Base-by-base conservation (phyloP, 2,797 vertebrate genomes). In the Pseudopleuronectes americanus region DNA sequence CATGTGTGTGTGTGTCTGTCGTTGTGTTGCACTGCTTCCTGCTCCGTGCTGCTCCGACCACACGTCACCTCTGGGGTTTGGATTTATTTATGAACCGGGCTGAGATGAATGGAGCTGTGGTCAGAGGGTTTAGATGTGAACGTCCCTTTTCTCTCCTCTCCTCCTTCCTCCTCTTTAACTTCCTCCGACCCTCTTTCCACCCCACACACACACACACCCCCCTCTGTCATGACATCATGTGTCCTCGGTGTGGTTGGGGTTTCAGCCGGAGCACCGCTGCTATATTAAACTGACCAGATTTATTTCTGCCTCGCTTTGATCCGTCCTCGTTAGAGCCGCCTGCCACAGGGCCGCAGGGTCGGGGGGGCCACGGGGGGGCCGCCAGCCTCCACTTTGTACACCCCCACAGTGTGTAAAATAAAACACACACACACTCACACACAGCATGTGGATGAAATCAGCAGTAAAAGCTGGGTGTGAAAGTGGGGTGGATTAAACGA, bases 281-380 rank as follows among this genome's bases (percentile, higher is more conserved):
- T 90, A 89, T 89, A 90, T 87, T 90, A 91, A 92, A 91, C 82
- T 71, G 51, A 58, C 59, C 84, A 26, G 61, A 69, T 87, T 89
- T 90, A 88, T 91, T 92, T 91, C 86, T 4, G 47, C 74, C 57
- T 33, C 57, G 16, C 65, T 91, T 91, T 91, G 87, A 91, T 92
- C 87, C 49, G 53, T 80, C 65, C 74, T 80, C 9, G 81, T 89
- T 83, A 83, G 74, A 77, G 74, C 68, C 51, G 80, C 83, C 71
- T 28, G 78, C 81, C 70, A 17, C 84, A 45, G 81, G 53, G 85
- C 80, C 79, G 23, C 84, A 48, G 79, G 36, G 36, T 10, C 36
- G 36, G 10, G 36, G 33, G 36, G 31, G 72, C 78, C 77, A 19
- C 79, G 51, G 81, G 31, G 78, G 81, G 51, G 74, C 81, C 26